Evolutionary conservation across 1,140 invertebrate species (phyloP), one percentile per base, ranked within the genome.

Genomic region (Bilobella aurantiaca): DNA sequence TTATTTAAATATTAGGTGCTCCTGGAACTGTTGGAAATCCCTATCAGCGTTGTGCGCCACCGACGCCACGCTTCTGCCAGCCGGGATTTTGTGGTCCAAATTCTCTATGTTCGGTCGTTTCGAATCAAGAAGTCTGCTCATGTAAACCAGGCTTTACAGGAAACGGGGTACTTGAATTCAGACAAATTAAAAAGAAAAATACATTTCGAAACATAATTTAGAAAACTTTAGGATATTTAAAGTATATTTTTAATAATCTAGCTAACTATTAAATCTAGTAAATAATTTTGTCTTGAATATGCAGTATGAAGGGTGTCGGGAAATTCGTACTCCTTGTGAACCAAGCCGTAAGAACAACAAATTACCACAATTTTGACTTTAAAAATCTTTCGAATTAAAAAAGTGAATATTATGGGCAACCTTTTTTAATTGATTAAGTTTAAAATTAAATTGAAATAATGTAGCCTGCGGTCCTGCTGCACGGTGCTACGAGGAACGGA

Each of bases 131-230:
- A 62, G 68, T 69, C 46, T 65, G 72, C n/a, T 65, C 66, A 25
- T 80, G 79, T 65, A 69, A 72, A 18, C 80, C 23, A 42, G 62
- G 59, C 62, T 37, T 28, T 58, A 42, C 8, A n/a, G 58, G 58
- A 23, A 23, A 53, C 21, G 49, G 49, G 21, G 49, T 53, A 23
- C 25, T 53, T 53, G 49, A 53, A 53, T 53, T 16, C 21, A 5
- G 49, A 53, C 8, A 3, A 53, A 53, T 12, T n/a, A n/a, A n/a
- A n/a, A n/a, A n/a, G n/a, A n/a, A n/a, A n/a, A n/a, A n/a, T n/a
- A n/a, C n/a, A n/a, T n/a, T n/a, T n/a, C n/a, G n/a, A n/a, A n/a
- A n/a, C n/a, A n/a, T n/a, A n/a, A n/a, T n/a, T n/a, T n/a, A n/a
- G n/a, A n/a, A n/a, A n/a, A n/a, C n/a, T n/a, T n/a, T n/a, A n/a